Evolutionary conservation across 2,888 invertebrate species (phyloP), one percentile per base, ranked within the genome.

Genomic region (Silvanus unidentatus): DNA sequence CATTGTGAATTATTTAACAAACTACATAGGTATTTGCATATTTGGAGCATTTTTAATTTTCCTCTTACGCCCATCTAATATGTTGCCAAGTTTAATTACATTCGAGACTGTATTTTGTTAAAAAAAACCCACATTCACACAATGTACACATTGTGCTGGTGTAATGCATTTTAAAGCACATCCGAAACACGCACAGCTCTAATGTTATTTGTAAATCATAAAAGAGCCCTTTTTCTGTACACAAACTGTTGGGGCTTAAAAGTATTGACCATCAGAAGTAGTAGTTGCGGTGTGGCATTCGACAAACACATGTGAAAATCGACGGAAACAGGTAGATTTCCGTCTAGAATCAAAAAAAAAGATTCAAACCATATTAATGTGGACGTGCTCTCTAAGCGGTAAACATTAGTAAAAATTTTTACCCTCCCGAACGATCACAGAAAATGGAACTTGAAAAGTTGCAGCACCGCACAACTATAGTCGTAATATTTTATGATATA

Each of bases 401-500:
- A 22, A 22, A 22, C 22, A 22, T 22, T 22, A 22, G 4, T 22
- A 22, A 8, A 22, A 22, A 5, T 32, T 12, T 32, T 12, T 32
- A 28, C 28, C 32, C 10, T 12, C 5, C 32, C 10, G 4, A 32
- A 32, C n/a, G 13, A 5, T 12, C 32, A 4, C 4, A 12, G 32
- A 32, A 32, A 32, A 32, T 32, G 11, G 32, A 32, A 32, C 13
- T 28, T 12, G 32, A 32, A 32, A 5, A n/a, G 3, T n/a, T 32
- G 32, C 32, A 32, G 10, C 10, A 28, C 28, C 28, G 10, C n/a
- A 32, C 32, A 32, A 5, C 32, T 32, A 32, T 32, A 32, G 13
- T 12, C 58, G 64, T 65, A 64, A 64, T 65, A 66, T 65, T 67
- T 68, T 66, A 66, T 57, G 58, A 56, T 59, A 60, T 62, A 64